These are phyloP conservation scores for Agrypnia vestita DNA, from an alignment of 1,140 invertebrate species.

Conservation along the genomic window DNA sequence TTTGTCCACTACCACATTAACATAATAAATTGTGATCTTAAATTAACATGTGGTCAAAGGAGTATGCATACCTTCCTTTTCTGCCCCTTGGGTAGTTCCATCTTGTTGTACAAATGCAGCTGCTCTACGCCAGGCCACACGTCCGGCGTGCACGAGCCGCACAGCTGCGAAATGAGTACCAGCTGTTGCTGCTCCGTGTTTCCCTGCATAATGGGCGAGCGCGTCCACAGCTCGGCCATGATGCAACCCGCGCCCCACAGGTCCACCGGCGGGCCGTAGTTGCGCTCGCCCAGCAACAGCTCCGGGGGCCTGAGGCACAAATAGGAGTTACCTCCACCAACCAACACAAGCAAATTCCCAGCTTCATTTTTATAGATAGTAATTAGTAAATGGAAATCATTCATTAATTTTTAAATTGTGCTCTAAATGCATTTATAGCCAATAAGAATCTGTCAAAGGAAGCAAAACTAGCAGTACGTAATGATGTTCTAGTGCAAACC, in stretches of 20 bases:
- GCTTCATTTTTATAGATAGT: too few relatives aligned
- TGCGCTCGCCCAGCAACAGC: conserved; percentile 90
- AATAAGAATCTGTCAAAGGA: too few relatives aligned
- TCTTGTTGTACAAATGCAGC: conserved; percentile 92
- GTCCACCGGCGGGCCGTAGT: conserved; percentile 97
- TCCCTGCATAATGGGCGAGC: conserved; percentile 92
- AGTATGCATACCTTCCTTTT: conserved; percentile 84
- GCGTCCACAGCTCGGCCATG: conserved; percentile 99
- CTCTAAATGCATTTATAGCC: too few relatives aligned
- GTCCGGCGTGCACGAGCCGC: conserved; percentile 95
- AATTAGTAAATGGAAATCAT: too few relatives aligned
- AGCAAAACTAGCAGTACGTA: too few relatives aligned
- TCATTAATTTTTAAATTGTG: too few relatives aligned
- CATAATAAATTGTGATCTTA: too few relatives aligned
- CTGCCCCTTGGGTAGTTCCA: conserved; percentile 93
- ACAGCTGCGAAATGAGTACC: conserved; percentile 95
- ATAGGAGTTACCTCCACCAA: too few relatives aligned
- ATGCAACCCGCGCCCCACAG: conserved; percentile 99
- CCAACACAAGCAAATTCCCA: too few relatives aligned
- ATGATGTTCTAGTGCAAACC: too few relatives aligned
- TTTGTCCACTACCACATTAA: too few relatives aligned
- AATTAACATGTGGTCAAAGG: too few relatives aligned
- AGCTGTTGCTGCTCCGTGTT: conserved; percentile 97
- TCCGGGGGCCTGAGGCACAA: conserved; percentile 73
- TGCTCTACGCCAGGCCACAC: conserved; percentile 96